Base-by-base conservation (phyloP, 2,888 invertebrate genomes). In the Machimus atricapillus region DNA sequence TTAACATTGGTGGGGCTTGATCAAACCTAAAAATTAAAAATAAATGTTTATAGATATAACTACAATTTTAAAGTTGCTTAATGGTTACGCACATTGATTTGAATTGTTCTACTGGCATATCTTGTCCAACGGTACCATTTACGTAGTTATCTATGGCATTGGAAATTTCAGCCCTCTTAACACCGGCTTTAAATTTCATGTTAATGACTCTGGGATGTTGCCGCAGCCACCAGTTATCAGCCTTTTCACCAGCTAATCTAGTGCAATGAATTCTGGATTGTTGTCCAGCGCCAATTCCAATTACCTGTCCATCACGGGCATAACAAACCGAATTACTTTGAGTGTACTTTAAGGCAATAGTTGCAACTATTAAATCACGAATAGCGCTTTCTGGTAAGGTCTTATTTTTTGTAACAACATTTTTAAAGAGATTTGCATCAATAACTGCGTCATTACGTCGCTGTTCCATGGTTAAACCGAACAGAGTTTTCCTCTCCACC, bases 271-370 rank as follows among this genome's bases (percentile, higher is more conserved):
- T 99, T 89, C 99, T 95, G 0, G 98, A 98, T 93, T 99, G 99
- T 91, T 99, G 99, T 0, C 99, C 99, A n/a, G 99, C 99, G 40
- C 99, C 99, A 90, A 98, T 98, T 23, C 99, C 99, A 90, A 99
- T 95, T 16, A 97, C 96, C 94, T 96, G 93, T 0, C 91, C 92
- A 92, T 98, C 97, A 90, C 96, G 96, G 0, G 99, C 98, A 91
- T 96, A 99, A 91, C 99, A 99, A 0, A 99, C 99, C 0, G 98
- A 99, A 93, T 99, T 99, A 90, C 99, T 99, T 93, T 99, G 99
- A 0, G 99, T 98, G 91, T 98, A 99, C 92, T 99, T 99, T 27
- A 99, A 94, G 0, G 99, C 97, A 88, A 99, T 97, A 0, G 98
- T 98, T 0, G 99, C 99, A 1, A 99, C 97, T 76, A 98, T 97